A percentile compares a stretch with the other conserved stretches of the same genome.
Evolutionary conservation across 92 coral and sea anemone species (phyloP).

Genomic region (Paragorgia papillata): DNA sequence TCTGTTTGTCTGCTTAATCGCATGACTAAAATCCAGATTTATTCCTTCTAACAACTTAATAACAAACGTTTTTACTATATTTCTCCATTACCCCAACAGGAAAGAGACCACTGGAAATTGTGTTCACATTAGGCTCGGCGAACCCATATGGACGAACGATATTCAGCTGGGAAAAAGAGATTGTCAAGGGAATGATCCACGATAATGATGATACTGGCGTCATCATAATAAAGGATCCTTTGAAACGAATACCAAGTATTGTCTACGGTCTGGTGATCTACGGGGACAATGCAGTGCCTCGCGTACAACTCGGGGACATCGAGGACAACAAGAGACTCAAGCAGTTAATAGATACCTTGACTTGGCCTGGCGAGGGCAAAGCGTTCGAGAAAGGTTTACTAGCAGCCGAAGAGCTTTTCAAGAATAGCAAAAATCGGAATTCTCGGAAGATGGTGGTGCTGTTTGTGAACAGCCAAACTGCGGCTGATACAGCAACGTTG

Average conservation of each 20-base stretch:
- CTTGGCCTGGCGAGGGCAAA: conserved; percentile 31
- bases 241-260: conserved; percentile 4
- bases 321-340: not conserved
- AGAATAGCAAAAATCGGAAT: not conserved
- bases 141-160: conserved; percentile 24
- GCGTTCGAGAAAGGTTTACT: conserved; percentile 19
- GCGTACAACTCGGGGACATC: conserved; percentile 9
- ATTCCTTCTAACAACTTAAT: not conserved
- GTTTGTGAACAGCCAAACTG: conserved; percentile 15
- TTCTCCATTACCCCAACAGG: conserved; percentile 6
- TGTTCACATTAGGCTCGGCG: conserved; percentile 27
- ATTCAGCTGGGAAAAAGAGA: conserved; percentile 32
- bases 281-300: conserved; percentile 14
- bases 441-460: conserved; percentile 29
- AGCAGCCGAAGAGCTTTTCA: conserved; percentile 23
- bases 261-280: conserved; percentile 18
- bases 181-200: conserved; percentile 24
- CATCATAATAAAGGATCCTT: not conserved
- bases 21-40: too few species aligned
- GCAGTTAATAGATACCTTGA: not conserved
- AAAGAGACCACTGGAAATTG: conserved; percentile 39
- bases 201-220: not conserved
- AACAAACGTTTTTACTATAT: too few species aligned
- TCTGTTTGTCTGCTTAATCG: too few species aligned
- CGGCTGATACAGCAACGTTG: conserved; percentile 10